Base-by-base conservation (phyloP, 2,113 vertebrate genomes). In the Noturus placidus region DNA sequence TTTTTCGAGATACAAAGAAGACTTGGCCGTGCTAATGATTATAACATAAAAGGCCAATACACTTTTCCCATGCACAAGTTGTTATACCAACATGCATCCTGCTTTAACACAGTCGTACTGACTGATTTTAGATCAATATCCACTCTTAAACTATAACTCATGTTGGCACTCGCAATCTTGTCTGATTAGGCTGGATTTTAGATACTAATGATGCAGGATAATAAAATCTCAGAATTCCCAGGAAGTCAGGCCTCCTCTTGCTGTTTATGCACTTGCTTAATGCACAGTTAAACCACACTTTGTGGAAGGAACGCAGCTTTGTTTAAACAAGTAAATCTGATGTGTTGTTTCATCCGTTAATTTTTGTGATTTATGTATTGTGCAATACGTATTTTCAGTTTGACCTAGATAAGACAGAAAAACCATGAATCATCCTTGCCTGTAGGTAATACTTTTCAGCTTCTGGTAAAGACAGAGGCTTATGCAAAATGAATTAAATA, bases 211-310 rank as follows among this genome's bases (percentile, higher is more conserved):
- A 1, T 46, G 25, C 52, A 57, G 78, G 50, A 59, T 81, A 59
- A 59, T 81, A 42, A 82, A 17, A 81, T 42, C 78, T 70, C 77
- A 57, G 63, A 67, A 61, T 57, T 86, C 15, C 84, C 84, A 63
- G 84, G 50, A 86, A 76, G 72, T 59, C 74, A 78, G 63, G 25
- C 52, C 38, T 42, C 52, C 25, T 52, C 84, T 79, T 65, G 54
- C 57, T 87, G 72, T 46, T 69, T 69, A 69, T 86, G 17, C 30
- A 1, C 76, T 65, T 67, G 61, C 59, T 80, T 80, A 25, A 50
- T 19, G 77, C 61, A 80, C 56, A 69, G 85, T 86, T 67, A 86
- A 69, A 38, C 74, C 8, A 52, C 46, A 22, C 22, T 15, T 8
- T 42, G 11, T 80, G 42, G 30, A 67, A 67, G 42, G 76, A 86